These are phyloP conservation scores for Meandrusa payeni DNA, from an alignment of 2,888 invertebrate species.

Conservation along the genomic window DNA sequence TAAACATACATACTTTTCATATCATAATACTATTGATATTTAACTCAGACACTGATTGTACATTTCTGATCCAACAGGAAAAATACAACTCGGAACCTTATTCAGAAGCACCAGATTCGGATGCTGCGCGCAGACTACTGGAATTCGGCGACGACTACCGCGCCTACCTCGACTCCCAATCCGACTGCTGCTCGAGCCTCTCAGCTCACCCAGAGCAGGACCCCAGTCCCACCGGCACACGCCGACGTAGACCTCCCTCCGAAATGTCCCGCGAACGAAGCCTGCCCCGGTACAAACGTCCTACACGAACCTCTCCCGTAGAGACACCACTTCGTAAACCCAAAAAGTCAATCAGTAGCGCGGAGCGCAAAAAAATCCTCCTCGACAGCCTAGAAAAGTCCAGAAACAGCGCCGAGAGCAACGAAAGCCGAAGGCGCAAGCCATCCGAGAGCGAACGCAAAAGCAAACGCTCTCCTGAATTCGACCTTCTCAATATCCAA, in stretches of 20 bases:
- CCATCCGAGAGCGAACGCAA: slow-evolving; percentile 63
- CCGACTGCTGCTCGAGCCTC: slow-evolving; percentile 91
- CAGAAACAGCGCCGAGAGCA: slow-evolving; percentile 72
- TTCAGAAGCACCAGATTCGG: slow-evolving; percentile 92
- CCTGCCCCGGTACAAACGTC: slow-evolving; percentile 62
- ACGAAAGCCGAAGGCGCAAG: slow-evolving; percentile 65
- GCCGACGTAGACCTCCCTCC: slow-evolving; percentile 66
- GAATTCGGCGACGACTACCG: slow-evolving; percentile 96
- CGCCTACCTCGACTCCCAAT: slow-evolving; percentile 93
- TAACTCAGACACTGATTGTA: background rate
- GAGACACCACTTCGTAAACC: slow-evolving; percentile 67
- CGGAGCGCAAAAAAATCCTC: slow-evolving; percentile 71
- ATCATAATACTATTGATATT: too few species aligned
- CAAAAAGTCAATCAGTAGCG: slow-evolving; percentile 75
- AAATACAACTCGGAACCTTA: slow-evolving; percentile 95
- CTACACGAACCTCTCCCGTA: slow-evolving; percentile 58
- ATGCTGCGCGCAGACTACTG: slow-evolving; percentile 89
- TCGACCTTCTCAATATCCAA: slow-evolving; percentile 67
- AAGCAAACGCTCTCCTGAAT: slow-evolving; percentile 70
- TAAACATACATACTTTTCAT: too few species aligned
- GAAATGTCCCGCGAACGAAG: slow-evolving; percentile 56
- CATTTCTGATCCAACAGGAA: slow-evolving; percentile 78
- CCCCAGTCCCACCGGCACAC: slow-evolving; percentile 57
- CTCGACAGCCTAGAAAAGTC: slow-evolving; percentile 73
- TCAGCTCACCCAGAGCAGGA: slow-evolving; percentile 83